Conservation (phyloP, 2,797 vertebrate genomes). For the Tachyglossus aculeatus region DNA sequence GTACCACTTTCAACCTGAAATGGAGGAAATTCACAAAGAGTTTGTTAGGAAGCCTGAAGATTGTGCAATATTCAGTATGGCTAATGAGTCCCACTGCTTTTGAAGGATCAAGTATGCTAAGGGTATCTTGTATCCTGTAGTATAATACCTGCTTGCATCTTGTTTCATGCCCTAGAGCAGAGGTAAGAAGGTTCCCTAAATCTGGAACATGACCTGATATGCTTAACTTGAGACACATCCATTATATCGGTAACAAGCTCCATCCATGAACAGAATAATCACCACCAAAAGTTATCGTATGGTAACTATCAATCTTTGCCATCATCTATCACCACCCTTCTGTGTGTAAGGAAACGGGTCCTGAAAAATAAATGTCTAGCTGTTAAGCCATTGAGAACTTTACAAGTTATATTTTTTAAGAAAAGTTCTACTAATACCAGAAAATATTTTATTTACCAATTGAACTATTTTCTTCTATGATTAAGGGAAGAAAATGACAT, state of each 20-base stretch:
- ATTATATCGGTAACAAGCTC: too few relatives aligned
- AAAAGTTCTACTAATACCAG: too few relatives aligned
- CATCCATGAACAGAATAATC: too few relatives aligned
- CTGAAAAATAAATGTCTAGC: neutral
- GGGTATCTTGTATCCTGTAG: neutral
- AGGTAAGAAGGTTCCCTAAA: neutral
- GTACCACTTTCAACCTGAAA: neutral
- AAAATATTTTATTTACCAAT: too few relatives aligned
- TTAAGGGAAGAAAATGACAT: too few relatives aligned
- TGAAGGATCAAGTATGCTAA: neutral
- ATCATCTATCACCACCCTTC: neutral
- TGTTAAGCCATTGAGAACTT: too few relatives aligned
- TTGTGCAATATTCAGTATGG: constrained; percentile 22
- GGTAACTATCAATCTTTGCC: neutral
- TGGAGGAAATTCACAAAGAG: too few relatives aligned
- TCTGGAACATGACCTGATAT: too few relatives aligned
- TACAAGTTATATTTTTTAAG: too few relatives aligned
- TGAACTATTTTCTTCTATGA: too few relatives aligned
- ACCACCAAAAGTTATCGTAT: neutral
- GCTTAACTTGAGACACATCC: too few relatives aligned
- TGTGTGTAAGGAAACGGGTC: neutral
- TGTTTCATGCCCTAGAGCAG: neutral
- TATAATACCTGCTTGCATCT: neutral
- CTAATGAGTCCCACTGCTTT: neutral
- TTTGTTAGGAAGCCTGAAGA: constrained; percentile 1